Percentiles rank a stretch among this genome's conserved stretches.
These are phyloP conservation scores for Eira barbara DNA, from an alignment of 2,113 vertebrate genomes.

Conservation along the genomic window DNA sequence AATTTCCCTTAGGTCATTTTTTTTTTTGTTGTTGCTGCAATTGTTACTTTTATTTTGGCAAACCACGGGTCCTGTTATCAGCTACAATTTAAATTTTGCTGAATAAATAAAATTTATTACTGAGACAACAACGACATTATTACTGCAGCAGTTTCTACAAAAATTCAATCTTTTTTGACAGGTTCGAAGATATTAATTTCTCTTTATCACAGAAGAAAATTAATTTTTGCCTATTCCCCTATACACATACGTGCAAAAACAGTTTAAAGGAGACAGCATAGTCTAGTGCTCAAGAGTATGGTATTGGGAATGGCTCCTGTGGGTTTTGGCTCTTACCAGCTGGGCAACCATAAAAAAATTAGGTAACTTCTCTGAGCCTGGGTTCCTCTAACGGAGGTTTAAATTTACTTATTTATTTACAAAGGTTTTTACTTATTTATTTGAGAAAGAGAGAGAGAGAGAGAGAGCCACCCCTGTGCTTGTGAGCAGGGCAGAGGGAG, in stretches of 20 bases:
- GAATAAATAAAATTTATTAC: not conserved
- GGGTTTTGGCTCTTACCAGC: not conserved
- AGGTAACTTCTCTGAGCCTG: not conserved
- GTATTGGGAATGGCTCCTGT: not conserved
- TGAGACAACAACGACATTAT: not conserved
- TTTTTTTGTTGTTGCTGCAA: not conserved
- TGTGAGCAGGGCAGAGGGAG: not conserved
- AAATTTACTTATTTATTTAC: not conserved
- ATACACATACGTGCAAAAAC: not conserved
- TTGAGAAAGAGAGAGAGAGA: too few relatives aligned
- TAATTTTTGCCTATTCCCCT: not conserved
- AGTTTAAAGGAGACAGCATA: not conserved
- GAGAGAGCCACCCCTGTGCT: not conserved
- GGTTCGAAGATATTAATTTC: not conserved
- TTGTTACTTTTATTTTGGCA: slow-evolving; percentile 31
- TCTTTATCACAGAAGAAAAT: not conserved
- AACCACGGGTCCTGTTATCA: not conserved
- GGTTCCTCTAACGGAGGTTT: not conserved
- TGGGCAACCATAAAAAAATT: not conserved
- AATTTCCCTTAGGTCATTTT: not conserved
- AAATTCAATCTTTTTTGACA: not conserved
- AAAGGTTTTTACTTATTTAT: not conserved
- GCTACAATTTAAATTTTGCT: not conserved
- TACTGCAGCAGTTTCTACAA: not conserved
- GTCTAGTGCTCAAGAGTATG: not conserved